phyloP scores from a whole-genome alignment of 2,797 vertebrate genomes.

The Halcyon smyrnensis region DNA sequence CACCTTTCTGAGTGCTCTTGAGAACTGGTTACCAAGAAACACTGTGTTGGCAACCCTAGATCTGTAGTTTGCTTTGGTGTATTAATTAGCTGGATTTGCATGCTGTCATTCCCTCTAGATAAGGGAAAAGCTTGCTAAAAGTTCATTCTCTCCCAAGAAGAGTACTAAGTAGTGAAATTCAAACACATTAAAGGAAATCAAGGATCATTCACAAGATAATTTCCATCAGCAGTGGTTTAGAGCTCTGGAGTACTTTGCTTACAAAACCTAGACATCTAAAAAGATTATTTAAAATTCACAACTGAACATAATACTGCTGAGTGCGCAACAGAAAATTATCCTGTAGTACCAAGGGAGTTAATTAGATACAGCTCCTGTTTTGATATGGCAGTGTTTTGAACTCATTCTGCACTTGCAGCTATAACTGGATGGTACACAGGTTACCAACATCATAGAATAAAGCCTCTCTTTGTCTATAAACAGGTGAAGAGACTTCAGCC shows the following conservation, averaged over 20 bases:
- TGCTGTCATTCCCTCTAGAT: not conserved
- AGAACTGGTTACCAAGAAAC: not conserved
- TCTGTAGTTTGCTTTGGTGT: not conserved
- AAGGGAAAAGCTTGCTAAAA: conserved; percentile 2
- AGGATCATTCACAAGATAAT: not conserved
- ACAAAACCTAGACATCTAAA: not conserved
- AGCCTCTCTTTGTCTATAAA: not conserved
- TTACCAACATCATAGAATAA: not conserved
- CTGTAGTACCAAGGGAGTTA: not conserved
- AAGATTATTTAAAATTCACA: not conserved
- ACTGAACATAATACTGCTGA: not conserved
- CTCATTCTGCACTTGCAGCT: not conserved
- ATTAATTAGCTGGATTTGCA: conserved; percentile 13
- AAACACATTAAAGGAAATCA: not conserved
- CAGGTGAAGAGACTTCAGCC: not conserved
- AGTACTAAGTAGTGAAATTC: conserved; percentile 6
- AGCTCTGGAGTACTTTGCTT: not conserved
- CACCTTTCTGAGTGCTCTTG: not conserved
- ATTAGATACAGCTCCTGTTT: not conserved
- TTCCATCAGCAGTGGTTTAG: not conserved
- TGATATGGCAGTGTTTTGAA: not conserved
- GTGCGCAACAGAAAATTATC: not conserved
- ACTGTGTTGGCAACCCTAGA: not conserved
- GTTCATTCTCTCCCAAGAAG: not conserved
- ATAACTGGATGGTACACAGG: not conserved